Percentiles rank a stretch among this genome's conserved stretches.
These are phyloP conservation scores for Cisticola juncidis DNA, from an alignment of 2,113 vertebrate species.

Conservation along the genomic window DNA sequence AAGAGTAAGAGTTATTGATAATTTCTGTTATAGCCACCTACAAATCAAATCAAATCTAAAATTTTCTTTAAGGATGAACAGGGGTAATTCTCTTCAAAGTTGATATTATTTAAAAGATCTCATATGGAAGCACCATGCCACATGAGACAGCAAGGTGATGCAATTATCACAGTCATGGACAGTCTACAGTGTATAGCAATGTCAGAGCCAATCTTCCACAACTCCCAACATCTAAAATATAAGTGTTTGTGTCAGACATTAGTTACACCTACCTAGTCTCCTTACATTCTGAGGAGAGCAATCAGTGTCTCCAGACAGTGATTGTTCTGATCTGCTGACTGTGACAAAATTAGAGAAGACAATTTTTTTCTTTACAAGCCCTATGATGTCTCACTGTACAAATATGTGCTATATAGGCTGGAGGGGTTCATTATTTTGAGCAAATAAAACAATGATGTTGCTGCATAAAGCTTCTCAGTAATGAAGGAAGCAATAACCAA, in stretches of 20 bases:
- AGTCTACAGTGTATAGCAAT: background rate
- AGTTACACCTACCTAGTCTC: background rate
- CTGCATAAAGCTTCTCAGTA: background rate
- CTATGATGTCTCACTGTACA: background rate
- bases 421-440: background rate
- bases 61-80: background rate
- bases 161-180: background rate
- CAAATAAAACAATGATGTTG: background rate
- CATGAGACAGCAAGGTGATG: background rate
- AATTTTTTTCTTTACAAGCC: background rate
- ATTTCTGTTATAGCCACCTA: background rate
- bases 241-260: background rate
- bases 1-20: background rate
- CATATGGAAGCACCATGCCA: background rate
- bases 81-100: background rate
- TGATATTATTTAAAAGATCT: background rate
- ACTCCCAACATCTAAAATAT: background rate
- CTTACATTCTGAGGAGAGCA: background rate
- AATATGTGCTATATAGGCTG: background rate
- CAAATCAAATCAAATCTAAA: background rate
- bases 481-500: constrained; percentile 8
- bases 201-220: background rate
- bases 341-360: background rate
- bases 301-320: background rate
- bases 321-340: background rate